Evolutionary conservation across 2,888 invertebrate genomes (phyloP).

Genomic region (Caenorhabditis virilis): DNA sequence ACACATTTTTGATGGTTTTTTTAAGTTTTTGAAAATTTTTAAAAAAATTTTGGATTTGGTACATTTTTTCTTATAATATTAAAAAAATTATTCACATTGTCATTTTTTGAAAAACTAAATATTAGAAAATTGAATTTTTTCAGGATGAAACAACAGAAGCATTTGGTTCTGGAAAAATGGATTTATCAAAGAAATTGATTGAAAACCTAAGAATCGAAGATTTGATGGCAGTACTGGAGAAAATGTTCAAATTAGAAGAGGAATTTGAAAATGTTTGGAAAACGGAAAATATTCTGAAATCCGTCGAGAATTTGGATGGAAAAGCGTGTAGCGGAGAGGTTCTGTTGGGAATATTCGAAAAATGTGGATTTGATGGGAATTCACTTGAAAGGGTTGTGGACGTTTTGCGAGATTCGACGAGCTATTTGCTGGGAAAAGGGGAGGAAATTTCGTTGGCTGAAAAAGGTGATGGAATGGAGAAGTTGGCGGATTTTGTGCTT

Average conservation of each 20-base stretch:
- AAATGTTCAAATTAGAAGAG: conserved; percentile 35
- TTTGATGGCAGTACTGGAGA: conserved; percentile 26
- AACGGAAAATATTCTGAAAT: conserved; percentile 7
- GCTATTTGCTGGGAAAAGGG: conserved; percentile 25
- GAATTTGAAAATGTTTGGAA: conserved; percentile 21
- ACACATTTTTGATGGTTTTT: too few species aligned
- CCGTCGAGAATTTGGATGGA: conserved; percentile 18
- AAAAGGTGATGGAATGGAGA: conserved; percentile 46
- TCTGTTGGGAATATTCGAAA: conserved; percentile 28
- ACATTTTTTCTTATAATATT: too few species aligned
- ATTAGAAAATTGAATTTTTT: too few species aligned
- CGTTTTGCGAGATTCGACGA: conserved; percentile 18
- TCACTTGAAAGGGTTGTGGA: conserved; percentile 20
- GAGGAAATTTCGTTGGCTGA: conserved; percentile 39
- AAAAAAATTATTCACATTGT: too few species aligned
- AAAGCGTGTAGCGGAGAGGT: conserved; percentile 28
- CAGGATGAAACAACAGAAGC: conserved; percentile 19
- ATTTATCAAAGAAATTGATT: conserved; percentile 23
- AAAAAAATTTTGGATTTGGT: too few species aligned
- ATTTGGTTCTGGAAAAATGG: conserved; percentile 23
- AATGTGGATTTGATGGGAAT: conserved; percentile 21
- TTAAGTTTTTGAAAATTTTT: too few species aligned
- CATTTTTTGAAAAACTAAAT: too few species aligned
- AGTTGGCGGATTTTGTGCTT: conserved; percentile 35
- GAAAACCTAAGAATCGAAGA: conserved; percentile 27